phyloP scores from a whole-genome alignment of 2,888 invertebrate genomes.

The Trypoxylon attenuatum region DNA sequence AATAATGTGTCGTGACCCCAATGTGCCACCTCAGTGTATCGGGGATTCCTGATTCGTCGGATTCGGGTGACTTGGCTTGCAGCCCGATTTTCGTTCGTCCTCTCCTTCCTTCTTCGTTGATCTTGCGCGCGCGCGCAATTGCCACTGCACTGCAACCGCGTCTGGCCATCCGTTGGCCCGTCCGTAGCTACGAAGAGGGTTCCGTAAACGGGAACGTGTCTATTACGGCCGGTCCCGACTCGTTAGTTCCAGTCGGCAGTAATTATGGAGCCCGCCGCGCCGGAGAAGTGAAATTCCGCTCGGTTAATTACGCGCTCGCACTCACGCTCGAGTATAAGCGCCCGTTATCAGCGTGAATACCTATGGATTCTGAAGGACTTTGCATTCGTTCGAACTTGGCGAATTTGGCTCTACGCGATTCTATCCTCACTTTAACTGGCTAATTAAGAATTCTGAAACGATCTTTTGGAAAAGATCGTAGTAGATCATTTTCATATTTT shows the following conservation, averaged over 20 bases:
- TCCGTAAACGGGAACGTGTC: conserved; percentile 2
- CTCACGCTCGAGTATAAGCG: too few species aligned
- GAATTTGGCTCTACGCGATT: too few species aligned
- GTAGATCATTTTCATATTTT: too few species aligned
- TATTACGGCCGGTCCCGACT: background rate
- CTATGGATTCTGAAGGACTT: too few species aligned
- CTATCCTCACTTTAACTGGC: too few species aligned
- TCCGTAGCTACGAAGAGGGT: too few species aligned
- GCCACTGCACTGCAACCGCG: conserved; percentile 1
- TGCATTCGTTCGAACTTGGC: too few species aligned
- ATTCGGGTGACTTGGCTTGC: conserved; percentile 38
- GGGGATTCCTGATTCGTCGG: conserved; percentile 32
- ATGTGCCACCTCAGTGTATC: conserved; percentile 25
- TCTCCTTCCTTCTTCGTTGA: conserved; percentile 13
- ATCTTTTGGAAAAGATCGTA: too few species aligned
- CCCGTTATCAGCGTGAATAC: too few species aligned
- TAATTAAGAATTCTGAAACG: too few species aligned
- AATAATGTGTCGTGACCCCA: conserved; percentile 56
- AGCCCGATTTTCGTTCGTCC: conserved; percentile 54
- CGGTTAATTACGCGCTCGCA: conserved; percentile 1
- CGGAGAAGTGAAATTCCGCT: conserved; percentile 3
- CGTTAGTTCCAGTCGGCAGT: conserved; percentile 3
- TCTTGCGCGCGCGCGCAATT: too few species aligned
- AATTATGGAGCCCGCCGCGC: conserved; percentile 1
- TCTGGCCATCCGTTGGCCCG: background rate